Base-by-base conservation (phyloP, 2,888 invertebrate species). In the Xylocampa areola region DNA sequence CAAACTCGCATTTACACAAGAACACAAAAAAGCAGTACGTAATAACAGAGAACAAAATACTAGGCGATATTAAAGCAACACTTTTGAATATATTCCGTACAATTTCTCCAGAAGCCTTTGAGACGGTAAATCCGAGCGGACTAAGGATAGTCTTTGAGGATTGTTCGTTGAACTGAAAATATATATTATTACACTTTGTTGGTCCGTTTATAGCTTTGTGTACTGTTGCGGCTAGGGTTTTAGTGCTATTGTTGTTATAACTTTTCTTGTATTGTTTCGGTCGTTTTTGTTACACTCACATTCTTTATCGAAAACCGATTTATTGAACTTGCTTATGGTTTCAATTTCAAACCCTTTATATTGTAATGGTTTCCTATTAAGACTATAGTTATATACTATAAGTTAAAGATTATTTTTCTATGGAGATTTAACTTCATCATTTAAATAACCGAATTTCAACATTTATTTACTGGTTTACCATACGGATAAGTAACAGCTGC, bases 71-170 rank as follows among this genome's bases (percentile, higher is more conserved):
- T 60, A 65, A 60, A 59, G 35, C 33, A 19, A 8, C 27, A 19
- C 36, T 47, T 11, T 43, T 48, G 45, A 49, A 54, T 51, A 57
- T 5, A 48, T 13, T 36, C 25, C 14, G 19, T 25, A 40, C 27
- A 21, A 50, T 68, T 52, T 36, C 33, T 17, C 11, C 13, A 32
- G 10, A 33, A 32, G 21, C 39, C 51, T 66, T 66, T 66, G 68
- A 51, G 35, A 36, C 30, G 8, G 47, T 29, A 68, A 50, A 50
- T 43, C 43, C 37, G 16, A 39, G 50, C 32, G 43, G n/a, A 48
- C 41, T n/a, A n/a, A 29, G 37, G 21, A 36, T 35, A 49, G 41
- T 25, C 61, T 67, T 60, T 61, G 54, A 33, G 19, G 33, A 61
- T 16, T 25, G 32, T 29, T 53, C 44, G 43, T 27, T 30, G 29